Evolutionary conservation across 2,797 vertebrate genomes (phyloP).

Genomic region (Enteromius radiatus): DNA sequence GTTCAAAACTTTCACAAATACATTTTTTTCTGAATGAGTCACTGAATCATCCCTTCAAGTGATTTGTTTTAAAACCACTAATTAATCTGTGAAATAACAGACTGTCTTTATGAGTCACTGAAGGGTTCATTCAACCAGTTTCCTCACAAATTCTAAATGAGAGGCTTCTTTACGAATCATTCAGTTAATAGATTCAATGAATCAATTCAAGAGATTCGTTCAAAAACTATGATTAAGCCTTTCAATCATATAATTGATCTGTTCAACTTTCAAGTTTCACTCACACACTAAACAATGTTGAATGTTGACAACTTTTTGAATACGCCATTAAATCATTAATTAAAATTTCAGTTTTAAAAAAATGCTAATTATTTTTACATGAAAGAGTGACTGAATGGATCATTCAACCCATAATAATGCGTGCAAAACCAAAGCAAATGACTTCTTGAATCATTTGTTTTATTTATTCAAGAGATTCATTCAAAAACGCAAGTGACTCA

Average conservation of each 20-base stretch:
- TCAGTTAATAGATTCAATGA: not conserved
- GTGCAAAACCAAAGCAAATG: not conserved
- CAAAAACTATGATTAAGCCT: not conserved
- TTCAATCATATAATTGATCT: not conserved
- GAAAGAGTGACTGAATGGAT: not conserved
- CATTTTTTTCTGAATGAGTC: not conserved
- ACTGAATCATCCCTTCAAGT: not conserved
- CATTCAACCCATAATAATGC: not conserved
- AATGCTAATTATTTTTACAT: too few species aligned
- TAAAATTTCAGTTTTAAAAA: too few species aligned
- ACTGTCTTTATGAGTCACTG: not conserved
- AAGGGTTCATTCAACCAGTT: not conserved
- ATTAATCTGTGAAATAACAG: not conserved
- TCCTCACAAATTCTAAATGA: not conserved
- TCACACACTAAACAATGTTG: not conserved
- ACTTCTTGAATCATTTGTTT: not conserved
- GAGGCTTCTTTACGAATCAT: not conserved
- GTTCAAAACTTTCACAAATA: not conserved
- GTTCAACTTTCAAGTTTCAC: not conserved
- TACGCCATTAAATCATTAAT: not conserved
- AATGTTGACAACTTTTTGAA: not conserved
- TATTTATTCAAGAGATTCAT: not conserved
- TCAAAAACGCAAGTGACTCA: not conserved
- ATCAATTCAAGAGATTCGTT: not conserved
- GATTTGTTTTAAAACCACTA: not conserved